Conservation (phyloP, 2,888 invertebrate genomes). For the Lepidochrysops patricia region DNA sequence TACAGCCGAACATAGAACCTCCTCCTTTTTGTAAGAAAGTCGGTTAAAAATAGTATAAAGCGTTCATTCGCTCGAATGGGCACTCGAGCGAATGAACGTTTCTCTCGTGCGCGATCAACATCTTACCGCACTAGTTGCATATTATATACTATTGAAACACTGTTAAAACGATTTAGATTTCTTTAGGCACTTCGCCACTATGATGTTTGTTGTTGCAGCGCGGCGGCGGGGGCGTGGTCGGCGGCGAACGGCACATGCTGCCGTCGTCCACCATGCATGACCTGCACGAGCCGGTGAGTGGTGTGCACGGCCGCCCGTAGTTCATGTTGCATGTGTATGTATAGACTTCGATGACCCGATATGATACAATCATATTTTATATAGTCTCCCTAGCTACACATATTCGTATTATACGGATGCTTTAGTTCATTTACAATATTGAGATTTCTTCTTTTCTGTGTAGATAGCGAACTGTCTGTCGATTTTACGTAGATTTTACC, state of each 20-base stretch:
- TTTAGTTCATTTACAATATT: background rate
- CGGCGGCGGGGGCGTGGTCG: conserved; percentile 34
- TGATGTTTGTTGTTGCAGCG: conserved; percentile 30
- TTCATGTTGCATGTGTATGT: conserved; percentile 36
- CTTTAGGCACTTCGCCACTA: too few relatives aligned
- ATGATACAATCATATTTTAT: conserved; percentile 18
- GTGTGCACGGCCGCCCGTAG: conserved; percentile 20
- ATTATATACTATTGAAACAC: too few relatives aligned
- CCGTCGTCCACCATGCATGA: conserved; percentile 75
- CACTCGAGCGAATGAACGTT: too few relatives aligned
- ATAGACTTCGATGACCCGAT: conserved; percentile 24
- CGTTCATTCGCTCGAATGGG: too few relatives aligned
- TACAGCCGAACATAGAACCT: too few relatives aligned
- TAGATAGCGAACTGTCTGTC: background rate
- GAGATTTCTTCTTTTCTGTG: background rate
- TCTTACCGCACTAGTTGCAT: too few relatives aligned
- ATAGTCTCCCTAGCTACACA: conserved; percentile 9
- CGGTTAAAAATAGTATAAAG: too few relatives aligned
- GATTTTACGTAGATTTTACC: background rate
- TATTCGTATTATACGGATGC: conserved; percentile 1
- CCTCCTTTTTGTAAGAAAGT: too few relatives aligned
- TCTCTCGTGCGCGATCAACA: too few relatives aligned
- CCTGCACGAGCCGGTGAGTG: conserved; percentile 75
- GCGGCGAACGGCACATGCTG: conserved; percentile 69
- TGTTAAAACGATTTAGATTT: too few relatives aligned